phyloP scores from a whole-genome alignment of 2,888 invertebrate species.

The Sthenelais limicola region DNA sequence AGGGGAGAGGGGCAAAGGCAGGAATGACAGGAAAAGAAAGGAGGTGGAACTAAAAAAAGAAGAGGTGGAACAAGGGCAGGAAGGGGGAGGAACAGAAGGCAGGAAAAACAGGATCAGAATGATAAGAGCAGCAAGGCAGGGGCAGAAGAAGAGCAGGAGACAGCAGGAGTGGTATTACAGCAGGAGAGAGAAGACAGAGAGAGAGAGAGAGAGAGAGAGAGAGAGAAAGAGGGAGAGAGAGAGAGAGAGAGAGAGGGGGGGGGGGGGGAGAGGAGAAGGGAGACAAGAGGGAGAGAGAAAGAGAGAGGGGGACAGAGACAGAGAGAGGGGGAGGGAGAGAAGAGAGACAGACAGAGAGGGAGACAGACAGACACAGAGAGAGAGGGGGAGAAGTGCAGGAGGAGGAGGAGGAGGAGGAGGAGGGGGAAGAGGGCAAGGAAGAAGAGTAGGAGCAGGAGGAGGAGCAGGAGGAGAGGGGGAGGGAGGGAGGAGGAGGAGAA shows the following conservation, averaged over 20 bases:
- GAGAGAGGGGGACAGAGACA: not conserved
- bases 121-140: conserved; percentile 6
- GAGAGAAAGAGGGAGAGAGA: conserved; percentile 1
- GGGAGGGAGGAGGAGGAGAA: not conserved
- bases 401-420: not conserved
- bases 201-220: not conserved
- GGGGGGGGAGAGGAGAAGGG: not conserved
- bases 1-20: too few species aligned
- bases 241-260: not conserved
- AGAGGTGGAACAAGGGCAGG: not conserved
- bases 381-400: not conserved
- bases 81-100: not conserved
- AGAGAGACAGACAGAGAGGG: not conserved
- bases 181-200: not conserved
- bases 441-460: not conserved
- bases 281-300: not conserved
- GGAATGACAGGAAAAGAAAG: not conserved
- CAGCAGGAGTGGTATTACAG: not conserved
- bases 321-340: not conserved
- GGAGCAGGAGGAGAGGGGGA: not conserved
- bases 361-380: not conserved
- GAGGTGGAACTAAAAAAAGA: not conserved
- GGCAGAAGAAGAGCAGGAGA: not conserved
- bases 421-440: not conserved
- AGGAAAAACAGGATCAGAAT: not conserved